These are phyloP conservation scores for Terrapene triunguis DNA, from an alignment of 2,113 vertebrate genomes.

Conservation along the genomic window DNA sequence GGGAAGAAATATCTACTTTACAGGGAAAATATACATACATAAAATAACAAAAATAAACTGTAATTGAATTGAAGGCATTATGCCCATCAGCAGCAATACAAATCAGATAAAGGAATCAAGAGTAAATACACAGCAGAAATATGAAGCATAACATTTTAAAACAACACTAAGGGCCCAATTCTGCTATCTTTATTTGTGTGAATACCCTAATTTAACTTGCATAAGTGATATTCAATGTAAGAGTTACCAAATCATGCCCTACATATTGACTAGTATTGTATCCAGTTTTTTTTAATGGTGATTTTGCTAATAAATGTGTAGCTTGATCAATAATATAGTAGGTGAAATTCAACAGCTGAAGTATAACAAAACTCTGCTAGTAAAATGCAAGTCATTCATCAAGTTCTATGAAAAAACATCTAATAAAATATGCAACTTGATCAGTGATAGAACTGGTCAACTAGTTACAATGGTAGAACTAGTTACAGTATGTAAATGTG, in stretches of 20 bases:
- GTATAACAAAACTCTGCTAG: accelerated
- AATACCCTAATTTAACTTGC: neutral
- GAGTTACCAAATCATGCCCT: neutral
- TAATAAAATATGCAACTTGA: neutral
- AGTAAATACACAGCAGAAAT: neutral
- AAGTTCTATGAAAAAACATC: neutral
- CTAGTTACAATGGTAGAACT: neutral
- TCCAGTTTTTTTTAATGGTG: neutral
- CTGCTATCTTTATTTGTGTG: neutral
- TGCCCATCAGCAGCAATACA: neutral
- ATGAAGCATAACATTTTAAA: neutral
- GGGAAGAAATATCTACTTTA: neutral
- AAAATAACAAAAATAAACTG: neutral
- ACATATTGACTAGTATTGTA: neutral
- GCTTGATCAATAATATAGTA: neutral
- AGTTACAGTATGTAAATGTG: neutral
- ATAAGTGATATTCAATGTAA: neutral
- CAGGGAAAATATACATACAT: neutral
- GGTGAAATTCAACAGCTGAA: neutral
- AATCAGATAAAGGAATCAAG: neutral
- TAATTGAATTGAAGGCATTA: neutral
- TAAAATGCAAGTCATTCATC: neutral
- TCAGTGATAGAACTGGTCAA: neutral
- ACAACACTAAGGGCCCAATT: neutral
- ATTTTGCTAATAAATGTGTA: neutral